Conservation (phyloP, 2,888 invertebrate species). For the Aphodius sticticus region DNA sequence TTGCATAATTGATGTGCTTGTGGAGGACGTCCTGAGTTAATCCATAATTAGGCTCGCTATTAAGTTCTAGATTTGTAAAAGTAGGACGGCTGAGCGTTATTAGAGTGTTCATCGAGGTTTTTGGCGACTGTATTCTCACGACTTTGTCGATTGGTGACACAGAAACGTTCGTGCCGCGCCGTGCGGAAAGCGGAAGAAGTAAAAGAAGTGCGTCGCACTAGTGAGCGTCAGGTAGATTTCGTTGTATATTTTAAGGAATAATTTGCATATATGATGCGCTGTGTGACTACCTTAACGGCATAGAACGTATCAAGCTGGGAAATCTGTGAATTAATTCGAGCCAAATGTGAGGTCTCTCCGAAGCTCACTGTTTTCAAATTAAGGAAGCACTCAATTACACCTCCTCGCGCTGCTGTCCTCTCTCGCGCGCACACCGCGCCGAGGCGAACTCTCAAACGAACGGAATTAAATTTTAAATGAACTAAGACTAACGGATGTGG, state of each 20-base stretch:
- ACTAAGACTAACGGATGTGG: slow-evolving; percentile 45
- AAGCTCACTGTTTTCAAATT: slow-evolving; percentile 40
- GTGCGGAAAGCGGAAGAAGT: background rate
- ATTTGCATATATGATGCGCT: slow-evolving; percentile 44
- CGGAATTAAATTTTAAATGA: slow-evolving; percentile 44
- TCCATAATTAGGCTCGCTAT: no score
- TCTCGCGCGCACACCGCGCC: slow-evolving; percentile 25
- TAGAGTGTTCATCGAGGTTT: background rate
- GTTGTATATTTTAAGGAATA: slow-evolving; percentile 20
- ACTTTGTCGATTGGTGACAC: background rate
- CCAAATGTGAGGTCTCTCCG: slow-evolving; percentile 43
- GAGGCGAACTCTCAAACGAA: slow-evolving; percentile 37
- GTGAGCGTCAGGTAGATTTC: background rate
- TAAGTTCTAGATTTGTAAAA: no score
- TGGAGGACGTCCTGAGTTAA: no score
- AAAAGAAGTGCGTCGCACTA: background rate
- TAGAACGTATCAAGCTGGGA: slow-evolving; percentile 44
- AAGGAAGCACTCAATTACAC: slow-evolving; percentile 39
- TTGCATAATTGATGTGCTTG: no score
- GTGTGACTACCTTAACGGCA: slow-evolving; percentile 45
- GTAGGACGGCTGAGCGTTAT: no score
- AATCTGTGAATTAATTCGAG: slow-evolving; percentile 43
- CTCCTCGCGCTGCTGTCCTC: slow-evolving; percentile 33
- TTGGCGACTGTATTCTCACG: background rate
- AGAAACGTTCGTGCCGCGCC: background rate